These are phyloP conservation scores for Hyperoplus lanceolatus DNA, from an alignment of 2,797 vertebrate genomes.

Conservation along the genomic window DNA sequence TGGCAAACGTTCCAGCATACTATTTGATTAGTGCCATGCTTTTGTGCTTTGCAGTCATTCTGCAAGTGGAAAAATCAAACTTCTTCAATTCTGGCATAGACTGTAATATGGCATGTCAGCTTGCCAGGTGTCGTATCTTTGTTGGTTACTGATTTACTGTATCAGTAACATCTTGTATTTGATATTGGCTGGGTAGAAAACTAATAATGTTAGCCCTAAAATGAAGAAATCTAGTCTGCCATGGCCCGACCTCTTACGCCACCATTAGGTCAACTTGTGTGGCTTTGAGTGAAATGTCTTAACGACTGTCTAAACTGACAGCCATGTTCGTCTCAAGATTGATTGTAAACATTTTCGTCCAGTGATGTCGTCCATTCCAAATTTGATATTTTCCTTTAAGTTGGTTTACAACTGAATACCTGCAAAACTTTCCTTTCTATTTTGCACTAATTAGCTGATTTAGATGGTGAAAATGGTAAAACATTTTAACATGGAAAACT, in stretches of 20 bases:
- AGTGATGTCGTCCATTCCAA: not conserved
- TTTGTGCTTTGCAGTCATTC: not conserved
- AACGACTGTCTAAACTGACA: not conserved
- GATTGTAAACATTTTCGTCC: no score
- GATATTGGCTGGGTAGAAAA: not conserved
- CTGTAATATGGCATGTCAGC: not conserved
- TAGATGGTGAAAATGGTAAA: not conserved
- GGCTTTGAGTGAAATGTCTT: not conserved
- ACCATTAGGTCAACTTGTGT: no score
- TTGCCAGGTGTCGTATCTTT: not conserved
- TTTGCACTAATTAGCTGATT: not conserved
- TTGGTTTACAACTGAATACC: not conserved
- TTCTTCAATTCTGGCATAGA: not conserved
- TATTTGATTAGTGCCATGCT: not conserved
- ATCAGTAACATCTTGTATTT: not conserved
- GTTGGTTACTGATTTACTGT: not conserved
- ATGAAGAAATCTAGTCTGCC: not conserved
- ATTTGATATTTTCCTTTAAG: not conserved
- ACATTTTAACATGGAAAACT: not conserved
- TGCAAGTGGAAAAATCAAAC: not conserved
- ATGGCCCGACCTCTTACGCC: no score
- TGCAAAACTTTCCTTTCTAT: not conserved
- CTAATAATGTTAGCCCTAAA: not conserved
- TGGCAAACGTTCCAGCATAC: not conserved
- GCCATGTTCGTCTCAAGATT: not conserved